Base-by-base conservation (phyloP, 2,113 vertebrate genomes). In the Rousettus leschenaultii region DNA sequence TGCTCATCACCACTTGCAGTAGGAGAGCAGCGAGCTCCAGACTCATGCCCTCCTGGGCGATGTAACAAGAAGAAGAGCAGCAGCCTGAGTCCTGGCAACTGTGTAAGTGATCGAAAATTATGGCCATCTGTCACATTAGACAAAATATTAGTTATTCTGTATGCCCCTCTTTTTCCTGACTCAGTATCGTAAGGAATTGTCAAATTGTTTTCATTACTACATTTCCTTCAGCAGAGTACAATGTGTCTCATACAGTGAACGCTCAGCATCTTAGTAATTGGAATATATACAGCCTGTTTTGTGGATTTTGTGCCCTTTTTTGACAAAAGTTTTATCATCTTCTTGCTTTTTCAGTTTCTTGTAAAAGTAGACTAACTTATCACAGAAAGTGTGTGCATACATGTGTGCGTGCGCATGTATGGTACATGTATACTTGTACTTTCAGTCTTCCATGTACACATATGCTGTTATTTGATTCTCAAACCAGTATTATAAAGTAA, bases 101-200 rank as follows among this genome's bases (percentile, higher is more conserved):
- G 7, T 30, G 65, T 28, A 74, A 51, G 38, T 68, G 63, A 53
- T 28, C 43, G 35, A 82, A 38, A 35, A 4, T 80, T 45, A 82
- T 51, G 12, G 30, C 7, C 3, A 55, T 10, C 71, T 83, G 26
- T 75, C 68, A 57, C 19, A n/a, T 28, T 79, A 63, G n/a, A n/a
- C 30, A 45, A 94, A 95, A 73, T 65, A 9, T 33, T 63, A 30
- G 18, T 43, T 86, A 78, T 71, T 94, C 22, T 15, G 15, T 15
- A 4, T 74, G 9, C n/a, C 6, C 14, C 2, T 93, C 43, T 57
- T 43, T 61, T 43, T 70, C n/a, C 68, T 87, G 35, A 24, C 15
- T 90, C 5, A 1, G 65, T 1, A 18, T 75, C 35, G 43, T 71
- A 59, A 63, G 26, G 40, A 86, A 40, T 30, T 45, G 18, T 61